Conservation (phyloP, 2,888 invertebrate genomes). For the Ochropacha duplaris region DNA sequence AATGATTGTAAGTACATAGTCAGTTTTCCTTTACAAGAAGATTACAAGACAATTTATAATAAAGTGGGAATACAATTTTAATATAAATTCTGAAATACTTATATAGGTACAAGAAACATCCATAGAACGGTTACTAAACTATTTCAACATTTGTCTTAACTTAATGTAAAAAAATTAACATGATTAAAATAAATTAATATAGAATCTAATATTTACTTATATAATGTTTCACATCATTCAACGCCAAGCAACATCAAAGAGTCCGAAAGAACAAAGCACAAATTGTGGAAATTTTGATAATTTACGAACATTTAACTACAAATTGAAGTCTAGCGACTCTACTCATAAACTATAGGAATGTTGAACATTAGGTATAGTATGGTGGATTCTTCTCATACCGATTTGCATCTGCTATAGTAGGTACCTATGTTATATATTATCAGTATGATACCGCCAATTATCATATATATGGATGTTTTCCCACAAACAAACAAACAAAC, state of each 20-base stretch:
- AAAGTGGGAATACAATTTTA: conserved; percentile 67
- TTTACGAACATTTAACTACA: conserved; percentile 69
- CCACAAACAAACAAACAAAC: not conserved
- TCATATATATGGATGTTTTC: not conserved
- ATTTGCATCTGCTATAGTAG: not conserved
- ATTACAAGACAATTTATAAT: conserved; percentile 70
- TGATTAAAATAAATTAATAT: conserved; percentile 64
- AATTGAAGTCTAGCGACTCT: conserved; percentile 80
- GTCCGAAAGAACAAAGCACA: conserved; percentile 72
- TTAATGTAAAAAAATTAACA: conserved; percentile 69
- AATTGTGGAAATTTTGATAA: conserved; percentile 57
- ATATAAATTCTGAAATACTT: conserved; percentile 71
- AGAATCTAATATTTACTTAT: conserved; percentile 61
- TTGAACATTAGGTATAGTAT: conserved; percentile 25
- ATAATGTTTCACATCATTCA: conserved; percentile 75
- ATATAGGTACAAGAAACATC: conserved; percentile 66
- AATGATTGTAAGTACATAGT: conserved; percentile 48
- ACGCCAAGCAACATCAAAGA: conserved; percentile 79
- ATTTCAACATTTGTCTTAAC: conserved; percentile 76
- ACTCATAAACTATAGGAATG: conserved; percentile 54
- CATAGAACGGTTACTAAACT: conserved; percentile 68
- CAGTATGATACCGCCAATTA: not conserved
- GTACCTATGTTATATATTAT: not conserved
- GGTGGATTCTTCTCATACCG: conserved; percentile 16
- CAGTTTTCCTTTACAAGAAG: conserved; percentile 74